Conservation (phyloP, 2,888 invertebrate species). For the Drosophila nr. perissopoda region DNA sequence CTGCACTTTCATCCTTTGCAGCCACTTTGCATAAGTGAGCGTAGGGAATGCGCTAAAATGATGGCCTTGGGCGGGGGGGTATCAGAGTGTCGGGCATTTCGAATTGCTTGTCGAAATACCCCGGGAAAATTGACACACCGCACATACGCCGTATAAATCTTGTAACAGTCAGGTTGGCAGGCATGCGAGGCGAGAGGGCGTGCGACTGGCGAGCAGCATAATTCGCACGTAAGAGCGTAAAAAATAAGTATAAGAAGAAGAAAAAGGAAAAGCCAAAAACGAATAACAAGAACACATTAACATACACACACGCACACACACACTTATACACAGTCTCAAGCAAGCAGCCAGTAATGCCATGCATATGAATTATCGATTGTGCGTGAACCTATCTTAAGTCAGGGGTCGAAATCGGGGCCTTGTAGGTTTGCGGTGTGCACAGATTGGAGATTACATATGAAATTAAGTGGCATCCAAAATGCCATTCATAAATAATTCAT, state of each 20-base stretch:
- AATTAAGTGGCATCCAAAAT: constrained; percentile 65
- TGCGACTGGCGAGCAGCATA: constrained; percentile 37
- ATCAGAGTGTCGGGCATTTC: neutral
- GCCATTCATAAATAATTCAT: constrained; percentile 72
- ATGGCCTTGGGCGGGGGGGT: neutral
- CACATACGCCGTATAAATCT: constrained; percentile 69
- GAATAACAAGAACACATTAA: constrained; percentile 36
- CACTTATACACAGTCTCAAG: constrained; percentile 15
- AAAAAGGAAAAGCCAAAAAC: constrained; percentile 47
- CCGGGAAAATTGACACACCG: constrained; percentile 68
- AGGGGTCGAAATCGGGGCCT: neutral
- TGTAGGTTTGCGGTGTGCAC: neutral
- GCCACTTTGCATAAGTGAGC: constrained; percentile 72
- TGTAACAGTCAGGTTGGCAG: constrained; percentile 9
- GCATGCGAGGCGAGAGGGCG: neutral
- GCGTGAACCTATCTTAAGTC: constrained; percentile 58
- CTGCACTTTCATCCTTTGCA: constrained; percentile 46
- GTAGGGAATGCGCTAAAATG: constrained; percentile 22
- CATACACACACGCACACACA: constrained; percentile 3
- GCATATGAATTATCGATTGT: constrained; percentile 81
- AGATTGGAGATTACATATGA: constrained; percentile 68
- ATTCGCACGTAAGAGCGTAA: constrained; percentile 67
- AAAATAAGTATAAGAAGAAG: constrained; percentile 25
- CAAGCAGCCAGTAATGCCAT: constrained; percentile 36
- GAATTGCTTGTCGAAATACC: constrained; percentile 25